phyloP scores from a whole-genome alignment of 2,113 vertebrate genomes.

The Corythornis cristatus region DNA sequence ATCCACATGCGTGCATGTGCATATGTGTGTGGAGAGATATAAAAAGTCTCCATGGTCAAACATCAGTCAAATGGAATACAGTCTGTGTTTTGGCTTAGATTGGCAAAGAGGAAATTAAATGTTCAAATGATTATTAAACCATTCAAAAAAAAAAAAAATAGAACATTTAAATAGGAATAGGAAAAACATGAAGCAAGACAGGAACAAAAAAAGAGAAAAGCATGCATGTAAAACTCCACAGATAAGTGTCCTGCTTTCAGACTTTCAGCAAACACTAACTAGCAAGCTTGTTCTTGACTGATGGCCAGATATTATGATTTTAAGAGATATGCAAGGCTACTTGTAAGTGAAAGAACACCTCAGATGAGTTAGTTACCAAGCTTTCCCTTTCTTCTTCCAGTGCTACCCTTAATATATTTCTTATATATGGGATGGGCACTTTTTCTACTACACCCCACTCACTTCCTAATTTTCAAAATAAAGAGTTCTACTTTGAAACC shows the following conservation, averaged over 20 bases:
- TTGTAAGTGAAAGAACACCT: neutral
- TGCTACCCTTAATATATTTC: neutral
- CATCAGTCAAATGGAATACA: neutral
- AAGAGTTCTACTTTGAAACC: neutral
- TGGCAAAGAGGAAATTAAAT: slow-evolving; percentile 57
- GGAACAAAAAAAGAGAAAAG: slow-evolving; percentile 4
- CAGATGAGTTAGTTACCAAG: neutral
- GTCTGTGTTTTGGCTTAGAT: slow-evolving; percentile 15
- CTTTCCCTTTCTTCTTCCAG: neutral
- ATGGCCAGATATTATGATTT: neutral
- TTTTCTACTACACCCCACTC: neutral
- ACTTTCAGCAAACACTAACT: neutral
- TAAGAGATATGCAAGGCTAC: neutral
- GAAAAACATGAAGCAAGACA: slow-evolving; percentile 9
- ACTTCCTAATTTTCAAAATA: neutral
- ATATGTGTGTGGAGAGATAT: neutral
- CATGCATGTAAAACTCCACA: neutral
- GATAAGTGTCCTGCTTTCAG: neutral
- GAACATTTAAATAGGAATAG: neutral
- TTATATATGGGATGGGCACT: neutral
- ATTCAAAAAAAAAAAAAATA: neutral
- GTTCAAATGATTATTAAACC: slow-evolving; percentile 18
- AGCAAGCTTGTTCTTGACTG: neutral
- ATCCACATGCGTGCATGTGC: too few species aligned
- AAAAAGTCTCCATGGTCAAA: neutral